Base-by-base conservation (phyloP, 1,140 invertebrate genomes). In the Penaeus chinensis region DNA sequence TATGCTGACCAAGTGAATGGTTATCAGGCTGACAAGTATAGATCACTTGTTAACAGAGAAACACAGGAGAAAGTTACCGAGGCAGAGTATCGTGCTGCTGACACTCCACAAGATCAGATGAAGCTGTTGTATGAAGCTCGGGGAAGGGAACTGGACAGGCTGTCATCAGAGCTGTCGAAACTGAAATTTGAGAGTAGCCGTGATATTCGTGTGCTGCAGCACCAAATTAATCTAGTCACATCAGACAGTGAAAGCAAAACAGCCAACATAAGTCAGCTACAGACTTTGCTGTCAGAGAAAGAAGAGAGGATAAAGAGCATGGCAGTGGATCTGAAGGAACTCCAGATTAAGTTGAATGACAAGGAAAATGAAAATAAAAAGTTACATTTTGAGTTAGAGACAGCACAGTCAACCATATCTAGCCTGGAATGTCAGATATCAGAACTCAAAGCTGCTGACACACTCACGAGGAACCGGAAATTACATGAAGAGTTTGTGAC, bases 81-180 rank as follows among this genome's bases (percentile, higher is more conserved):
- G 19, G 47, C 47, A 66, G 80, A 87, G 19, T 87, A 83, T 47
- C 62, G 77, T 22, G 61, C 74, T 20, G 89, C 71, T 20, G 89
- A 87, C 61, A 83, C 81, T n/a, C 74, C 88, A 11, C 78, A 85
- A n/a, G 79, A 66, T 82, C 89, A 89, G 47, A 77, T 89, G 42
- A 87, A 87, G 60, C 85, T 89, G 16, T 80, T 89, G 42, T 89
- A 89, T 81, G 85, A 89, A 37, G 85, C 85, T 13, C 69, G 89
- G 27, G 89, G 89, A 22, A 84, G 89, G 27, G 85, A 89, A 81
- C 63, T 89, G 18, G 89, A 89, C 76, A 83, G 74, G 20, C 78
- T 82, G 77, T 81, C 79, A 22, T 47, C 85, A 60, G 89, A 89
- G 61, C 82, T 87, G 11, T 71, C 82, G 22, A 87, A 84, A 61